A percentile compares a stretch with the other conserved stretches of the same genome.
Conservation (phyloP, 2,113 vertebrate genomes). For the Tragelaphus strepsiceros region DNA sequence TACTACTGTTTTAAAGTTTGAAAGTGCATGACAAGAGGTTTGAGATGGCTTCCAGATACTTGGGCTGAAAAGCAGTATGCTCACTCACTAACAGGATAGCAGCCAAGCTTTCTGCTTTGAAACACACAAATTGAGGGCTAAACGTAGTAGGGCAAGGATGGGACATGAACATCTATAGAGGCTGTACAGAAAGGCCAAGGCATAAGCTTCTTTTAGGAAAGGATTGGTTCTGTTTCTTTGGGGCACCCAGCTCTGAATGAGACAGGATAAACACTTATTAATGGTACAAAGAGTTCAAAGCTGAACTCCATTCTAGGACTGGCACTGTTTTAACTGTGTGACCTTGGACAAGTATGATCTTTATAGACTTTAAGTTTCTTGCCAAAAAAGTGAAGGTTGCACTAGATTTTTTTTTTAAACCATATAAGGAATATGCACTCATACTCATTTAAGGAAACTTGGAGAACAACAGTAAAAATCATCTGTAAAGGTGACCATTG, state of each 20-base stretch:
- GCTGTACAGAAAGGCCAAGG: background rate
- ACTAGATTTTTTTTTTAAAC: background rate
- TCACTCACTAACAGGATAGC: background rate
- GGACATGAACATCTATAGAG: background rate
- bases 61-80: background rate
- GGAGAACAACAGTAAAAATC: background rate
- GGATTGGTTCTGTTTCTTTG: background rate
- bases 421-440: background rate
- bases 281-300: background rate
- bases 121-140: background rate
- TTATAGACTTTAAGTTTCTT: background rate
- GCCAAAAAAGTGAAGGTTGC: background rate
- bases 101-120: background rate
- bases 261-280: background rate
- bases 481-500: background rate
- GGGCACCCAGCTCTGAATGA: background rate
- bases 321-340: background rate
- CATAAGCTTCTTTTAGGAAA: constrained; percentile 17
- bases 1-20: background rate
- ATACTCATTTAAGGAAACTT: background rate
- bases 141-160: background rate
- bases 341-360: background rate
- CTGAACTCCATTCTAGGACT: background rate
- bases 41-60: background rate
- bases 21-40: background rate